Conservation (phyloP, 2,113 vertebrate species). For the Baryphthengus martii region DNA sequence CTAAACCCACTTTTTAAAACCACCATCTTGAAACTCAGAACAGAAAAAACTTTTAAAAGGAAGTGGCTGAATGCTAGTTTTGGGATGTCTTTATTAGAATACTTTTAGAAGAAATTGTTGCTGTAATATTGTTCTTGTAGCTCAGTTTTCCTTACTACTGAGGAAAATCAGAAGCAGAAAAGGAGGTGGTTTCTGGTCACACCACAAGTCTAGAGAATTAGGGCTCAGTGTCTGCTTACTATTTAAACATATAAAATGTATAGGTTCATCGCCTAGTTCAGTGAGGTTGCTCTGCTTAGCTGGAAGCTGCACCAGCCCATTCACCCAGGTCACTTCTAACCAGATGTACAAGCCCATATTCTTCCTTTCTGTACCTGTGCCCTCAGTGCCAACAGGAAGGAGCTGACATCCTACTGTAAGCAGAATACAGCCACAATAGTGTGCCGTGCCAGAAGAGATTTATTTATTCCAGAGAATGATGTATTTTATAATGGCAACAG, state of each 20-base stretch:
- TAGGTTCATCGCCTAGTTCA: background rate
- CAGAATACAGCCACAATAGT: background rate
- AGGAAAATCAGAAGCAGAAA: conserved; percentile 65
- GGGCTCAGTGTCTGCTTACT: background rate
- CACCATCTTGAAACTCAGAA: background rate
- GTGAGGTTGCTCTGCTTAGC: background rate
- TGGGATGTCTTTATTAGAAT: conserved; percentile 56
- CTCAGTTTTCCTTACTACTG: conserved; percentile 51
- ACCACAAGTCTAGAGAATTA: conserved; percentile 27
- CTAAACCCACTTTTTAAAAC: background rate
- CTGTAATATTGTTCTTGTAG: conserved; percentile 57
- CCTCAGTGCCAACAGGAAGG: background rate
- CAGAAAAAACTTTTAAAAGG: background rate
- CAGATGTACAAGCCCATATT: background rate
- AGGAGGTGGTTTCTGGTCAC: conserved; percentile 58
- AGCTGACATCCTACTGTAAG: background rate
- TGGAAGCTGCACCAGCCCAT: background rate
- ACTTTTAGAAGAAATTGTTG: conserved; percentile 50
- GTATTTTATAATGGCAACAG: background rate
- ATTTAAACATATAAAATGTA: background rate
- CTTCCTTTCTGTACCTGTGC: fast-evolving
- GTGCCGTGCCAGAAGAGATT: fast-evolving
- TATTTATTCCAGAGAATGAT: background rate
- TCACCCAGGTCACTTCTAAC: background rate
- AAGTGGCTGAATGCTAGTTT: conserved; percentile 4